phyloP scores from a whole-genome alignment of 2,888 invertebrate species.

The Sylvicola fuscatus region DNA sequence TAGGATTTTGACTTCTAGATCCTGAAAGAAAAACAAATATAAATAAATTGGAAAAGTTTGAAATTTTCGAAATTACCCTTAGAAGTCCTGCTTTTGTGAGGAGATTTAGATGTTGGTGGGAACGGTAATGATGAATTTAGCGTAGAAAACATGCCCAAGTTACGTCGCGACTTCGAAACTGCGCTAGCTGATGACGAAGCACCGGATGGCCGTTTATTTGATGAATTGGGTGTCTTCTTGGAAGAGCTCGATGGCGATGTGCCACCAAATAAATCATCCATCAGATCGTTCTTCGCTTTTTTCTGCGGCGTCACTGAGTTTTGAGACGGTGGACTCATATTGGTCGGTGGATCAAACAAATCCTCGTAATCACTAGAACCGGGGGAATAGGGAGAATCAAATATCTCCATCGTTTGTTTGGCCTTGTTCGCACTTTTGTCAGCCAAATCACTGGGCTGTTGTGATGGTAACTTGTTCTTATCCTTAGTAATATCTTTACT shows the following conservation, averaged over 20 bases:
- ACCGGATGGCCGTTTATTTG: not conserved
- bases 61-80: slow-evolving; percentile 20
- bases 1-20: too few relatives aligned
- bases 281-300: slow-evolving; percentile 24
- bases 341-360: slow-evolving; percentile 57
- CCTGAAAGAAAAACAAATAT: too few relatives aligned
- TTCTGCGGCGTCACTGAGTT: slow-evolving; percentile 7
- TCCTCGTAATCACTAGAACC: slow-evolving; percentile 79
- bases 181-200: too few relatives aligned
- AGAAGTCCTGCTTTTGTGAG: slow-evolving; percentile 13
- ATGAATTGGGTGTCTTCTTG: not conserved
- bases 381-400: slow-evolving; percentile 74
- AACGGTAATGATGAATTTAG: too few relatives aligned
- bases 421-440: not conserved
- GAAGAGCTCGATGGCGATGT: slow-evolving; percentile 21
- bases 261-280: slow-evolving; percentile 43
- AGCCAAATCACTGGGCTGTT: not conserved
- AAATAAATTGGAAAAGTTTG: too few relatives aligned
- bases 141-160: too few relatives aligned
- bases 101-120: slow-evolving; percentile 11
- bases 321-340: not conserved
- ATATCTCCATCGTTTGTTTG: slow-evolving; percentile 10
- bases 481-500: not conserved
- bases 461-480: slow-evolving; percentile 6
- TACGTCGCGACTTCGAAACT: too few relatives aligned